phyloP scores from a whole-genome alignment of 2,113 vertebrate genomes.

The Pimephales promelas region DNA sequence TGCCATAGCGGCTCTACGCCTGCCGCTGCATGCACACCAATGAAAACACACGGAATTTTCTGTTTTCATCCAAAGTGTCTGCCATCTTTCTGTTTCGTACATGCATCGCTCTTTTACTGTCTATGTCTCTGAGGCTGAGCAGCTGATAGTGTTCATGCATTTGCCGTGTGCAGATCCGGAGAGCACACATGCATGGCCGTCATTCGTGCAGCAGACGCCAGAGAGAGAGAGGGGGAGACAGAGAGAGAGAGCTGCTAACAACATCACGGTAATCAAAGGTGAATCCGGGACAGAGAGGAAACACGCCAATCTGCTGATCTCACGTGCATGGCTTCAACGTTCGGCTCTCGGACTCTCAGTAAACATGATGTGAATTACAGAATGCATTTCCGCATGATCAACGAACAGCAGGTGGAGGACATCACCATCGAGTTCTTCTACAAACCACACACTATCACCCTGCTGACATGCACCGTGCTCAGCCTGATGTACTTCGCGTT shows the following conservation, averaged over 20 bases:
- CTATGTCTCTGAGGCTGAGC: not conserved
- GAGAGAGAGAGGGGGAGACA: conserved; percentile 4
- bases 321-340: conserved; percentile 80
- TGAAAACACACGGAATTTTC: conserved; percentile 47
- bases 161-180: not conserved
- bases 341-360: conserved; percentile 87
- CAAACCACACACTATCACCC: conserved; percentile 92
- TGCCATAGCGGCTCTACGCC: conserved; percentile 59
- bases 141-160: too few species aligned
- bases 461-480: conserved; percentile 92
- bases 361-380: conserved; percentile 96
- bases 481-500: conserved; percentile 97
- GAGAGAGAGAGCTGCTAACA: not conserved
- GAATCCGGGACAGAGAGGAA: not conserved
- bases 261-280: not conserved
- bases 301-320: conserved; percentile 29
- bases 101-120: not conserved
- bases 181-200: not conserved
- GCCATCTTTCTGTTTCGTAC: not conserved
- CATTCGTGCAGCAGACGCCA: not conserved
- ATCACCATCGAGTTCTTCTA: conserved; percentile 98
- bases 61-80: not conserved
- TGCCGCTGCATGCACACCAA: conserved; percentile 52
- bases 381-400: conserved; percentile 98
- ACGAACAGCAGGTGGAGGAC: conserved; percentile 98